phyloP scores from a whole-genome alignment of 2,797 vertebrate species.

The Poecile montanus region DNA sequence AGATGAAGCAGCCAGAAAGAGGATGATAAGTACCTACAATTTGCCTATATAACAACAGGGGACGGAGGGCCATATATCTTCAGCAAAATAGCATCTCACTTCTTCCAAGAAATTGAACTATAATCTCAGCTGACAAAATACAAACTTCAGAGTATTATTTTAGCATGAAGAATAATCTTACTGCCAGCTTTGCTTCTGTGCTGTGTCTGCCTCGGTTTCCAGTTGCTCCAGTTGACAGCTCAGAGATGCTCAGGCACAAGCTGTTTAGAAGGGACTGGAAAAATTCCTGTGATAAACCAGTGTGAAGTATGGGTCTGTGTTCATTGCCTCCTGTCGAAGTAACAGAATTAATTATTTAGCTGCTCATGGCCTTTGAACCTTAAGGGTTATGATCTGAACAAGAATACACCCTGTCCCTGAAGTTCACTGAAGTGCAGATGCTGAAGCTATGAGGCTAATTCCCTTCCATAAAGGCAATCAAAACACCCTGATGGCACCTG shows the following conservation, averaged over 20 bases:
- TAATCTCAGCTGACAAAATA: constrained; percentile 32
- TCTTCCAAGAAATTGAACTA: constrained; percentile 1
- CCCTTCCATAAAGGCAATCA: constrained; percentile 60
- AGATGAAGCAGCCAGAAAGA: neutral
- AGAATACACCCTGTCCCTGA: constrained; percentile 40
- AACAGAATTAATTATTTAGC: constrained; percentile 53
- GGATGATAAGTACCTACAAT: constrained; percentile 12
- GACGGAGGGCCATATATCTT: neutral
- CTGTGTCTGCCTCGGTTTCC: accelerated
- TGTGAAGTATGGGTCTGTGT: neutral
- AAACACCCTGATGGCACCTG: constrained; percentile 67
- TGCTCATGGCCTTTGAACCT: constrained; percentile 60
- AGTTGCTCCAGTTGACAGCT: accelerated
- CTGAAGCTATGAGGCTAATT: constrained; percentile 55
- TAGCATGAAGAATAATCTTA: neutral
- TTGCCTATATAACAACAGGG: constrained; percentile 10
- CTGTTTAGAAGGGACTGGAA: neutral
- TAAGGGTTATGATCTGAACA: constrained; percentile 46
- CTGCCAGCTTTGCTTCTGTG: neutral
- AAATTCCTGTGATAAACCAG: neutral
- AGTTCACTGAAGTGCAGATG: constrained; percentile 50
- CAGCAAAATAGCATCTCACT: neutral
- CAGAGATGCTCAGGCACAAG: neutral
- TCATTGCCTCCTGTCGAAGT: neutral
- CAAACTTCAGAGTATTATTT: neutral